Base-by-base conservation (phyloP, 2,113 vertebrate species). In the Pimephales promelas region DNA sequence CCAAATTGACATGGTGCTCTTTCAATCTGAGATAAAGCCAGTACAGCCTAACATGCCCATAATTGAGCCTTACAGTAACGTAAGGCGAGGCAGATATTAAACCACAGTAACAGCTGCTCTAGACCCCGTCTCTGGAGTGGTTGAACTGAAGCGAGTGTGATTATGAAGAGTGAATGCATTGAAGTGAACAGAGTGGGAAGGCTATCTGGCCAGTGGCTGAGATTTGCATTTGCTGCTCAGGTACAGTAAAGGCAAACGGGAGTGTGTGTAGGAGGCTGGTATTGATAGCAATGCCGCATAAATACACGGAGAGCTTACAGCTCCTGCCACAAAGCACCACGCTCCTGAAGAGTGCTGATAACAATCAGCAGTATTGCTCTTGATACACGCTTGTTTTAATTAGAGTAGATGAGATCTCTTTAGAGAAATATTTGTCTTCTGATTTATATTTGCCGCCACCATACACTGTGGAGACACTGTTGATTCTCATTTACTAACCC, bases 231-330 rank as follows among this genome's bases (percentile, higher is more conserved):
- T 49, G 36, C 62, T 56, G 79, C 72, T 84, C 83, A 84, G 86
- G 79, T 84, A 64, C 85, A 24, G 66, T n/a, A n/a, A n/a, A 83
- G 47, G 76, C 36, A 74, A 84, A 61, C 52, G 83, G 83, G 57
- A 82, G 70, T 40, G 79, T 85, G 79, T 79, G 82, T 84, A 79
- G 87, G 84, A 86, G 84, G 84, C 54, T 47, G 77, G 82, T 86
- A 84, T 86, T 86, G 84, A 88, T 84, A 86, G 84, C 77, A 82
- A 64, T 56, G 52, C 80, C 10, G 81, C 84, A 70, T 83, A 86
- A 85, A 86, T 77, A 86, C 68, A 80, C 47, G 26, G 78, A 88
- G 79, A 81, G 81, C 82, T 86, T 64, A 45, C 40, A 47, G 80
- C 56, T 31, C 24, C 71, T 70, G 74, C 36, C 64, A 54, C 24